phyloP scores from a whole-genome alignment of 2,888 invertebrate species.

The Odontocolon sp. region DNA sequence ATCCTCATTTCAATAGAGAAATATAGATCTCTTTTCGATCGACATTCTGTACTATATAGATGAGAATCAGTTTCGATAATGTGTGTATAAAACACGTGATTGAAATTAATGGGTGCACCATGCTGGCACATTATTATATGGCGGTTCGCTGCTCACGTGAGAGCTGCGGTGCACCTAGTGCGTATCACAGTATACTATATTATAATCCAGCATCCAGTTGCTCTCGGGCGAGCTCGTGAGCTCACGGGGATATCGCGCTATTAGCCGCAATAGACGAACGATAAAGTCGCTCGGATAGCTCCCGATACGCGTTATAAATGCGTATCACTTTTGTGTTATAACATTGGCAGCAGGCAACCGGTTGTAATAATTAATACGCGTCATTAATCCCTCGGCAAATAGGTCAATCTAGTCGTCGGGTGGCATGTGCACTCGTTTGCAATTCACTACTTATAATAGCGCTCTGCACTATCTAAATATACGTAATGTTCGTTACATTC shows the following conservation, averaged over 20 bases:
- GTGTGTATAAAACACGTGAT: constrained; percentile 43
- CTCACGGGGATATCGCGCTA: constrained; percentile 43
- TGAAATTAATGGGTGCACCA: constrained; percentile 48
- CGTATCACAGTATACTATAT: constrained; percentile 2
- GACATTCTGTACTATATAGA: constrained; percentile 11
- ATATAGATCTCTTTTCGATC: constrained; percentile 20
- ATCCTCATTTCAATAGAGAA: not conserved
- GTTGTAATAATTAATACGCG: constrained; percentile 57
- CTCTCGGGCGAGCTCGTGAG: constrained; percentile 6
- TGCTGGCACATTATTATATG: constrained; percentile 36
- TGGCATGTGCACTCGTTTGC: constrained; percentile 2
- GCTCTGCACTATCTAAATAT: no score
- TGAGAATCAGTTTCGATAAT: constrained; percentile 33
- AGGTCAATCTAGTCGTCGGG: constrained; percentile 51
- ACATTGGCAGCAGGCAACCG: constrained; percentile 37
- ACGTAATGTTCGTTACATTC: no score
- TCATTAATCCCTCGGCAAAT: constrained; percentile 54
- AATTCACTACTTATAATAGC: constrained; percentile 7
- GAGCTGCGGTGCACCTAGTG: not conserved
- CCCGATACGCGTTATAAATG: constrained; percentile 49
- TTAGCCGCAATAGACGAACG: constrained; percentile 53
- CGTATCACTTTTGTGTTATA: constrained; percentile 52
- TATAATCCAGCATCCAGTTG: constrained; percentile 33
- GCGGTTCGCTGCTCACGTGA: constrained; percentile 14
- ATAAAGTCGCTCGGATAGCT: constrained; percentile 53